Evolutionary conservation across 1,140 invertebrate species (phyloP).

Genomic region (Drosophila sturtevanti): DNA sequence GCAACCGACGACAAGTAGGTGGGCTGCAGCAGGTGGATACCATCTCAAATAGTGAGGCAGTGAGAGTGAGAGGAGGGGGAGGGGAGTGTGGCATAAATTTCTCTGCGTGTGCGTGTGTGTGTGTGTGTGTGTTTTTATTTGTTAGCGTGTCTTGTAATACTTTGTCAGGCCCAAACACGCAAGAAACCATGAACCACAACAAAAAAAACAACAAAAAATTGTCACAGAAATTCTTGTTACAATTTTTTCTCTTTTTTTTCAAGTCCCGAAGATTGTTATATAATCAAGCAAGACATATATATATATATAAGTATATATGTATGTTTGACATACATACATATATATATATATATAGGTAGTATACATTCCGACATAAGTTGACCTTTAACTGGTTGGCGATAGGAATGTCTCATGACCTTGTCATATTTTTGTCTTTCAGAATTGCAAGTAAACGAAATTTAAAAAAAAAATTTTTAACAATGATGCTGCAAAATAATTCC

Average conservation of each 20-base stretch:
- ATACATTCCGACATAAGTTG: background rate
- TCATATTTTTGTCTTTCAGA: background rate
- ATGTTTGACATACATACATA: background rate
- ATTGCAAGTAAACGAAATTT: too few species aligned
- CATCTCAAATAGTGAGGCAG: background rate
- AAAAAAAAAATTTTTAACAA: too few species aligned
- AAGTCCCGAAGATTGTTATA: background rate
- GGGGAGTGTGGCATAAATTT: background rate
- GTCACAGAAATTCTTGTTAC: slow-evolving; percentile 28
- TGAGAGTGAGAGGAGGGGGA: background rate
- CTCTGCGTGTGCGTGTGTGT: background rate
- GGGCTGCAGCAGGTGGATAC: background rate
- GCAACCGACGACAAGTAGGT: slow-evolving; percentile 34
- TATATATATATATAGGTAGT: background rate
- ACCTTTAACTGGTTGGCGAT: background rate
- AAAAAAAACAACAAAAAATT: slow-evolving; percentile 44
- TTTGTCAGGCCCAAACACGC: slow-evolving; percentile 58
- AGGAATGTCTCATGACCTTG: background rate
- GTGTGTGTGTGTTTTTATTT: slow-evolving; percentile 10
- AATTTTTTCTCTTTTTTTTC: background rate
- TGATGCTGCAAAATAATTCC: too few species aligned
- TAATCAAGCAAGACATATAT: background rate
- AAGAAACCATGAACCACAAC: slow-evolving; percentile 21
- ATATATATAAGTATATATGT: background rate
- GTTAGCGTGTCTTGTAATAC: slow-evolving; percentile 48